Percentiles rank a stretch among this genome's conserved stretches.
These are phyloP conservation scores for Scaptomyza caliginosa DNA, from an alignment of 2,888 invertebrate genomes.

Conservation along the genomic window DNA sequence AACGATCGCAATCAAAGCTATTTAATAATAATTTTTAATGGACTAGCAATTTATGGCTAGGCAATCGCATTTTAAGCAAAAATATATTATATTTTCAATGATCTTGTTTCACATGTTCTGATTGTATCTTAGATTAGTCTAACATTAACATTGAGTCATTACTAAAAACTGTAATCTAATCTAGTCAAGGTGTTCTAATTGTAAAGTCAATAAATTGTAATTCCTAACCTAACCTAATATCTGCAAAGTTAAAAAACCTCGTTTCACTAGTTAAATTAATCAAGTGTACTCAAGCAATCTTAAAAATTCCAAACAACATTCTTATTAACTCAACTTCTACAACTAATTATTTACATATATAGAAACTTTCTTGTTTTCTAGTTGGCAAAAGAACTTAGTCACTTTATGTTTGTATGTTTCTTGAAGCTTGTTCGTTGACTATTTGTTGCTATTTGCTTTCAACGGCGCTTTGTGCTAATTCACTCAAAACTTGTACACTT, in stretches of 20 bases:
- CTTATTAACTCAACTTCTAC: background rate
- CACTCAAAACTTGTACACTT: background rate
- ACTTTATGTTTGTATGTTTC: constrained; percentile 5
- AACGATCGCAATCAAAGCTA: background rate
- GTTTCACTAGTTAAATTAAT: background rate
- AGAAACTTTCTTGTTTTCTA: background rate
- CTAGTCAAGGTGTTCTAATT: background rate
- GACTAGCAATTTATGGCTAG: background rate
- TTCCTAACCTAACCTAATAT: background rate
- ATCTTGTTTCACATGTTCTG: background rate
- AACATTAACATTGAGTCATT: background rate
- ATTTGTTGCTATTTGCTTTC: constrained; percentile 44
- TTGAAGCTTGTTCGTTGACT: constrained; percentile 14
- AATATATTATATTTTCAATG: background rate
- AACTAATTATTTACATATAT: constrained; percentile 1
- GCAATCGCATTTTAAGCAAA: background rate
- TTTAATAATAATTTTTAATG: background rate
- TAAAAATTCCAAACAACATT: background rate
- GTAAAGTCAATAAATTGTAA: background rate
- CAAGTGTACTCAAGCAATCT: background rate
- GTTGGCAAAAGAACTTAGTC: background rate
- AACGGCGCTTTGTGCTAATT: constrained; percentile 56
- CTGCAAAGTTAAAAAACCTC: background rate
- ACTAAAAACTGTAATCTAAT: background rate
- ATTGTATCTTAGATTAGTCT: background rate